Base-by-base conservation (phyloP, 2,888 invertebrate species). In the Mamestra brassicae region DNA sequence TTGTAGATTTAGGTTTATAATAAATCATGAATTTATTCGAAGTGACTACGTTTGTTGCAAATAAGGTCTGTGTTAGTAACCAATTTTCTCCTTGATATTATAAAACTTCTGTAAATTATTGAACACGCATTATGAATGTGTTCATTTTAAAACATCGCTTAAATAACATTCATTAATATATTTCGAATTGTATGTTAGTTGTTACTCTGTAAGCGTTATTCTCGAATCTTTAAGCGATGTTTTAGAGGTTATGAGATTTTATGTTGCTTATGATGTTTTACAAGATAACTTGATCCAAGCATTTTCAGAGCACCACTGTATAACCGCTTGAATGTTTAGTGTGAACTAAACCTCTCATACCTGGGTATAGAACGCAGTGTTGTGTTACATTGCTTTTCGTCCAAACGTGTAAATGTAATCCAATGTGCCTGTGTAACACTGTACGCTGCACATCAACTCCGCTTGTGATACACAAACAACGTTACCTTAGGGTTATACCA, bases 391-490 rank as follows among this genome's bases (percentile, higher is more conserved):
- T 85, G 84, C 76, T 77, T 76, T 52, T 60, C 74, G 81, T 81
- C 74, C 68, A 50, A 71, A 75, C 63, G 38, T 87, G 65, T 78
- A 65, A 70, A 69, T 79, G 77, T 81, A 78, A 69, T 75, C 71
- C 62, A 78, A 76, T 86, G 87, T 87, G 83, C 74, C 83, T 88
- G 81, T 86, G 83, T 85, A 79, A 87, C 75, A 69, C 57, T 78
- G 78, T 85, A 74, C 81, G 77, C 61, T 84, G 85, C 86, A 83
- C 84, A 85, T 70, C 73, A 86, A 88, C 85, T 85, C 83, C 74
- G 87, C 88, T 92, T 90, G 90, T 92, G 89, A 91, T 87, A 87
- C 71, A 76, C 88, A 88, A 90, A 81, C 84, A 86, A 88, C 89
- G 89, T 92, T 91, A 92, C 91, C 91, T 78, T 91, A 90, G 87